Conservation (phyloP, 2,888 invertebrate species). For the Tupiocoris notatus region DNA sequence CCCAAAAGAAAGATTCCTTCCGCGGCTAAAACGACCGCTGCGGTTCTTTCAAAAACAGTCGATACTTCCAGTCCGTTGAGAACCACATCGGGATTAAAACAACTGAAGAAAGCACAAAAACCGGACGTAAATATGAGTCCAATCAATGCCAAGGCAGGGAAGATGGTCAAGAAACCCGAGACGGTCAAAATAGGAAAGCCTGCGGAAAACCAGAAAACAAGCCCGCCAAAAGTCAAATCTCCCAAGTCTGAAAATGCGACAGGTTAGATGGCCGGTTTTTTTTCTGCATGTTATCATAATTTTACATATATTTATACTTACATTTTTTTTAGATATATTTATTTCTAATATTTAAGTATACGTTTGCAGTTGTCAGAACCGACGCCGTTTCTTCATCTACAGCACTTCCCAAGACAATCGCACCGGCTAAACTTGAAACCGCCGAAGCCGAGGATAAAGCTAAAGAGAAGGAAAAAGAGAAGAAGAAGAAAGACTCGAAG, state of each 20-base stretch:
- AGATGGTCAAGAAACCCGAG: neutral
- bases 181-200: neutral
- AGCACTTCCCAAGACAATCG: neutral
- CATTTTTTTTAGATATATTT: too few relatives aligned
- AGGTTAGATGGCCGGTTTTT: neutral
- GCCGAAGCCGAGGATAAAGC: neutral
- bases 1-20: neutral
- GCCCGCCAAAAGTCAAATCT: neutral
- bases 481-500: constrained; percentile 50
- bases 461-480: constrained; percentile 43
- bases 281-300: too few relatives aligned
- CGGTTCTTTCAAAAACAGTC: neutral
- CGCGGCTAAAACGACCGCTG: neutral
- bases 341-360: too few relatives aligned
- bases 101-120: neutral
- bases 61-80: too few relatives aligned
- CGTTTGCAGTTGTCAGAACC: too few relatives aligned
- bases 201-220: neutral
- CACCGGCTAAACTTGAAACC: neutral
- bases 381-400: neutral
- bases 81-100: too few relatives aligned
- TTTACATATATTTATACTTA: too few relatives aligned
- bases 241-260: neutral
- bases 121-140: neutral
- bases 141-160: neutral